phyloP scores from a whole-genome alignment of 2,113 vertebrate genomes.

The Physeter macrocephalus region DNA sequence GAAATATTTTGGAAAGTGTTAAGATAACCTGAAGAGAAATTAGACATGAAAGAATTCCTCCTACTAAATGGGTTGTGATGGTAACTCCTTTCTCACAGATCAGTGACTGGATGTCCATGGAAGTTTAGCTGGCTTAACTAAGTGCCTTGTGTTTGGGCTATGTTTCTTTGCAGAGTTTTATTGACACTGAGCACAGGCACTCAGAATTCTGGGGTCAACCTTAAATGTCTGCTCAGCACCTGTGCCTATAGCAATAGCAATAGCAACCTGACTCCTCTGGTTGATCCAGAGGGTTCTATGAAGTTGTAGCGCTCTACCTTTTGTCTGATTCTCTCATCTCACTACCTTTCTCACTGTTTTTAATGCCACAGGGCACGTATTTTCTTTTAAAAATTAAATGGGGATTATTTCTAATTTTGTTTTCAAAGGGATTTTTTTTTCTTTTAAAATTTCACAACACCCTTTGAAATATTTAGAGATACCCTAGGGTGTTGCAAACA shows the following conservation, averaged over 20 bases:
- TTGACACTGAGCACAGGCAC: not conserved
- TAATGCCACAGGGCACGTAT: not conserved
- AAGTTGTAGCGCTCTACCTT: not conserved
- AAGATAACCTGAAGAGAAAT: not conserved
- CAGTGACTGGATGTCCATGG: not conserved
- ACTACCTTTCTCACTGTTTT: not conserved
- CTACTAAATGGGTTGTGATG: not conserved
- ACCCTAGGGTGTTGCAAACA: not conserved
- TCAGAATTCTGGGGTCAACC: not conserved
- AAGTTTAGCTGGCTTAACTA: not conserved
- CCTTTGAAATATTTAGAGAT: constrained; percentile 41
- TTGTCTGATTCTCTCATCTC: not conserved
- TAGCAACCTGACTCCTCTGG: not conserved
- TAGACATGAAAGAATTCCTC: not conserved
- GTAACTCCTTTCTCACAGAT: not conserved
- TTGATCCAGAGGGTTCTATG: not conserved
- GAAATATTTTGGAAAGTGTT: not conserved
- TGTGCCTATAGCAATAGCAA: not conserved
- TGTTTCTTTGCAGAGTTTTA: not conserved
- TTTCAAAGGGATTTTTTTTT: not conserved
- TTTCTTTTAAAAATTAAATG: constrained; percentile 18
- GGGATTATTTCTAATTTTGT: constrained; percentile 8
- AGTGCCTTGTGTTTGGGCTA: not conserved
- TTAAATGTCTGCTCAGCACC: not conserved
- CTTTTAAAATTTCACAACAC: constrained; percentile 10